phyloP scores from a whole-genome alignment of 2,113 vertebrate species.

The Stegostoma tigrinum region DNA sequence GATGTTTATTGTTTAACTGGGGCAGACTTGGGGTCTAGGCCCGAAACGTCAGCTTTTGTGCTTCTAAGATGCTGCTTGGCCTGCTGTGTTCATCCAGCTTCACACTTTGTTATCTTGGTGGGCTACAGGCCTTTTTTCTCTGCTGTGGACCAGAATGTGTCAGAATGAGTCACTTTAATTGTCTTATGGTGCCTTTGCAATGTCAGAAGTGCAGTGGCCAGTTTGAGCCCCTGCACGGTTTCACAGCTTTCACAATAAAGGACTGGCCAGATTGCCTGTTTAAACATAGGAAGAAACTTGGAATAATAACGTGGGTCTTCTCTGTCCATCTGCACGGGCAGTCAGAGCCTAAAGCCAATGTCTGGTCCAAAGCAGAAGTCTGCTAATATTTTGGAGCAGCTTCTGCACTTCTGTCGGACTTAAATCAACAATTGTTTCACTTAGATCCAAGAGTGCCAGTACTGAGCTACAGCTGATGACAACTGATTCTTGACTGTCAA shows the following conservation, averaged over 20 bases:
- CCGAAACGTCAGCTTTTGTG: no score
- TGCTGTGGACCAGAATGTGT: not conserved
- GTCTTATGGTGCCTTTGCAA: not conserved
- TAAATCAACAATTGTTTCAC: not conserved
- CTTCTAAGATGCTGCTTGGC: no score
- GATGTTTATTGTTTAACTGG: no score
- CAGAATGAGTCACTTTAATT: not conserved
- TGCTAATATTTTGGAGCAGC: not conserved
- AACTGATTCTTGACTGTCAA: not conserved
- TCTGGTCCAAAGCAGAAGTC: not conserved
- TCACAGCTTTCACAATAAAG: not conserved
- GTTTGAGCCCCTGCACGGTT: not conserved
- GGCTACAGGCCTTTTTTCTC: no score
- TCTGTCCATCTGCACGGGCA: not conserved
- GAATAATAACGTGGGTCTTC: not conserved
- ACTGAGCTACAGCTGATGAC: not conserved
- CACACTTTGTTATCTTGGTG: no score
- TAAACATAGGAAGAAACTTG: not conserved
- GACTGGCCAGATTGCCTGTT: not conserved
- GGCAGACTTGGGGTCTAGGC: no score
- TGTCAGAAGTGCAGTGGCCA: not conserved
- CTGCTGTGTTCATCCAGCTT: no score
- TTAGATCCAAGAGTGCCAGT: not conserved
- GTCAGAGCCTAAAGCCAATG: not conserved
- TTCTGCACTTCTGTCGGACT: not conserved